Conservation (phyloP, 1,140 invertebrate genomes). For the Saxidomus purpurata region DNA sequence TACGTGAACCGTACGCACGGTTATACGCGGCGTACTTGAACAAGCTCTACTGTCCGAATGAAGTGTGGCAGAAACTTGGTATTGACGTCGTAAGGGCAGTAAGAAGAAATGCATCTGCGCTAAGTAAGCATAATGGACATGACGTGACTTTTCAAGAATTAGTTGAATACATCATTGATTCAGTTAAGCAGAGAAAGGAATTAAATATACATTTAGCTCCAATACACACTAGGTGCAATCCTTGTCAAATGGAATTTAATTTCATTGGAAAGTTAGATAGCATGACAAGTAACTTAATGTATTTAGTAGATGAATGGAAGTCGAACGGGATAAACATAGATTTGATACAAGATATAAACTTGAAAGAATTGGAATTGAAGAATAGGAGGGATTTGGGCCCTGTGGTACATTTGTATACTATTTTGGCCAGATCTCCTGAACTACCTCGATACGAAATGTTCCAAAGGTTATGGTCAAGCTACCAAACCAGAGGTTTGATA, state of each 20-base stretch:
- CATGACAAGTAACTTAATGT: not conserved
- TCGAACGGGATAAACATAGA: not conserved
- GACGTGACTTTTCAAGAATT: not conserved
- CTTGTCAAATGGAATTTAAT: not conserved
- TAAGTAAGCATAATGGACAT: not conserved
- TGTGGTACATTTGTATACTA: not conserved
- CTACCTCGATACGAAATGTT: not conserved
- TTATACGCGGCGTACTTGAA: not conserved
- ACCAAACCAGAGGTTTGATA: not conserved
- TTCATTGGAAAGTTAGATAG: constrained; percentile 9
- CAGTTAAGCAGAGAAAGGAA: too few relatives aligned
- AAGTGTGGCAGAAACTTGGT: not conserved
- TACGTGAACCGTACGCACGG: not conserved
- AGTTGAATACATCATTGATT: not conserved
- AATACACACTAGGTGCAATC: not conserved
- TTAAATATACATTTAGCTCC: not conserved
- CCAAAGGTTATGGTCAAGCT: not conserved
- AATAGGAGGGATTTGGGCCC: not conserved
- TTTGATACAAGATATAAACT: too few relatives aligned
- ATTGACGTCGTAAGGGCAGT: not conserved
- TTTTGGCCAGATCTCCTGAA: too few relatives aligned
- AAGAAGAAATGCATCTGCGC: not conserved
- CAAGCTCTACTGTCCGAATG: not conserved
- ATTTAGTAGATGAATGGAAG: not conserved
- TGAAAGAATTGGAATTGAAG: not conserved